A percentile compares a stretch with the other conserved stretches of the same genome.
phyloP scores from a whole-genome alignment of 2,888 invertebrate species.

The Psylliodes chrysocephalus region DNA sequence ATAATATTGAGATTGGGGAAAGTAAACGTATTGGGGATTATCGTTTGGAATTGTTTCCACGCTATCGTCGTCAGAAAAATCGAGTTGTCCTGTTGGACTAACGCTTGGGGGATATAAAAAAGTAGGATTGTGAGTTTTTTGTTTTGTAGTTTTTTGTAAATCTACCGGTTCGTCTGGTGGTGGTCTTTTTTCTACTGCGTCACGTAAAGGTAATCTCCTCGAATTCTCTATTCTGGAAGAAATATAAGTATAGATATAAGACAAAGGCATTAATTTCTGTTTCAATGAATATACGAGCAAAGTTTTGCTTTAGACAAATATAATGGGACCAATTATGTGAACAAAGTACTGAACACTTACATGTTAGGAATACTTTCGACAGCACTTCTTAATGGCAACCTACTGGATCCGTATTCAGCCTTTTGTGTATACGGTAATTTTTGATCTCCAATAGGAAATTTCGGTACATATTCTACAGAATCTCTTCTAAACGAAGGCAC shows the following conservation, averaged over 20 bases:
- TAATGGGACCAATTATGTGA: neutral
- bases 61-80: conserved; percentile 26
- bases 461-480: conserved; percentile 64
- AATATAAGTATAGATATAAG: too few relatives aligned
- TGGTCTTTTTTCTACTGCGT: conserved; percentile 75
- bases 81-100: conserved; percentile 33
- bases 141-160: conserved; percentile 2
- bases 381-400: conserved; percentile 77
- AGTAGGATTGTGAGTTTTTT: conserved; percentile 9
- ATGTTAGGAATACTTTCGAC: conserved; percentile 77
- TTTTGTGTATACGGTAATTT: conserved; percentile 20
- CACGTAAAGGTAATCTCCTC: conserved; percentile 72
- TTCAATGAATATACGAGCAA: too few relatives aligned
- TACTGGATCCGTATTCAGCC: conserved; percentile 61
- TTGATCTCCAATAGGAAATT: conserved; percentile 19
- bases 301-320: too few relatives aligned
- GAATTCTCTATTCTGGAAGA: conserved; percentile 62
- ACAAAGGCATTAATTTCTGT: too few relatives aligned
- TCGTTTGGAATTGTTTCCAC: conserved; percentile 8
- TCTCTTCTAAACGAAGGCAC: conserved; percentile 62
- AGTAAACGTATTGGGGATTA: conserved; percentile 6
- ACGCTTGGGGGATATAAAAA: conserved; percentile 1
- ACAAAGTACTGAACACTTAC: conserved; percentile 52
- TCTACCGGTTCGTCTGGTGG: conserved; percentile 59
- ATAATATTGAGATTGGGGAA: conserved; percentile 23